Evolutionary conservation across 1,140 invertebrate species (phyloP), one percentile per base, ranked within the genome.

Genomic region (Aphaenogaster floridana): DNA sequence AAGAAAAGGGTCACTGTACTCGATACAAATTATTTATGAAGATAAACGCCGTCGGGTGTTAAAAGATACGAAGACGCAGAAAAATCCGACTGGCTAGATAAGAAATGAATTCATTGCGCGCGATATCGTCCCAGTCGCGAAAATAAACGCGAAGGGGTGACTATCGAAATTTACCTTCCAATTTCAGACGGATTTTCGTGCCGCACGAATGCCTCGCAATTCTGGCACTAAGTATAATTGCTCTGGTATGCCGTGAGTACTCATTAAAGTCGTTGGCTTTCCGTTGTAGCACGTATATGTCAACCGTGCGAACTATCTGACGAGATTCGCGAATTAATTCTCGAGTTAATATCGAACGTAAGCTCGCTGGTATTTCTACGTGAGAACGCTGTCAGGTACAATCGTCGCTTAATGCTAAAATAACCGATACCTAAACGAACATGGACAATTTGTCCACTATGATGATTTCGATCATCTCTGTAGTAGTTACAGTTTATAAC

Each of bases 201-300:
- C 74, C 52, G 80, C 89, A 86, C 76, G 80, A 90, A 90, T 86
- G 54, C 63, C 61, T 78, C 71, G 77, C 59, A 69, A 81, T 83
- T 52, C 63, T 15, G 68, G 28, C 57, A 68, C 61, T 87, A 83
- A 87, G 72, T 71, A 80, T 90, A 90, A 90, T 90, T 90, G 59
- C 48, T 48, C 17, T 8, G 76, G 66, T 74, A 90, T 69, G 59
- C 50, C 45, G 34, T 54, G 21, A 45, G 28, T 52, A 54, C 42
- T 76, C 76, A 77, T 83, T 76, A 57, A 48, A 80, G 54, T 83
- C 69, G 69, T 61, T 61, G 42, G 9, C 39, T 83, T 61, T 78
- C 39, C 28, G 36, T 42, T 48, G 48, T 39, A 45, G 36, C 9
- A 48, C 39, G 68, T 45, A 54, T 45, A 34, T 42, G 36, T 59